Evolutionary conservation across 2,113 vertebrate genomes (phyloP), one percentile per base, ranked within the genome.

Genomic region (Pagrus major): DNA sequence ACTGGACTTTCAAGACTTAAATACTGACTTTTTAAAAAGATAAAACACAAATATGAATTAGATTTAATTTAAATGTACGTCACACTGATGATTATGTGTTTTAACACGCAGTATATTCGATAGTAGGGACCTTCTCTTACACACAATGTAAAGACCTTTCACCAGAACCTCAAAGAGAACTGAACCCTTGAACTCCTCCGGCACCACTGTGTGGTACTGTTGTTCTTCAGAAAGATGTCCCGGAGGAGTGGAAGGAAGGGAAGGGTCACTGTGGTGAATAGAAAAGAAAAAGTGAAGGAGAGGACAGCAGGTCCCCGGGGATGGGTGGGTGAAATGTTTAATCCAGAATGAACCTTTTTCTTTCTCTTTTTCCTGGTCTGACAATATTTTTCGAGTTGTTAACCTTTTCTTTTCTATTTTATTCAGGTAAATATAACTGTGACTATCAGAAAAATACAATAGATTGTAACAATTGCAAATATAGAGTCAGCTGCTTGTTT

Each of bases 241-340:
- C 76, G 66, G 39, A 76, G 41, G 78, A 29, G 0, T 75, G 64
- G 44, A 31, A 81, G 84, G 86, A 91, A 88, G 80, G 75, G 80
- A 54, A 54, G 56, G 77, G 78, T 68, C 61, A 39, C 31, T 66
- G 73, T 9, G 69, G 68, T 76, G 51, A 88, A 70, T 44, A 71
- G 65, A 74, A 61, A 78, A 76, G 59, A 60, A 82, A 74, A 56
- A 65, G 42, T 49, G 63, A 35, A 47, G 52, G 46, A 51, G 41
- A 52, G 66, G 72, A 59, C 37, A 25, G 16, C 1, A 0, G 71
- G 71, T 71, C 71, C 69, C 68, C 21, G 0, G 70, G 46, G 47
- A 67, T 2, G 3, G 56, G 15, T 21, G n/a, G 31, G 69, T 56
- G 54, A 64, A 69, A 68, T 23, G 1, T 47, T 42, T 35, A 14